A percentile compares a stretch with the other conserved stretches of the same genome.
phyloP scores from a whole-genome alignment of 2,888 invertebrate species.

The Trichogramma dendrolimi region DNA sequence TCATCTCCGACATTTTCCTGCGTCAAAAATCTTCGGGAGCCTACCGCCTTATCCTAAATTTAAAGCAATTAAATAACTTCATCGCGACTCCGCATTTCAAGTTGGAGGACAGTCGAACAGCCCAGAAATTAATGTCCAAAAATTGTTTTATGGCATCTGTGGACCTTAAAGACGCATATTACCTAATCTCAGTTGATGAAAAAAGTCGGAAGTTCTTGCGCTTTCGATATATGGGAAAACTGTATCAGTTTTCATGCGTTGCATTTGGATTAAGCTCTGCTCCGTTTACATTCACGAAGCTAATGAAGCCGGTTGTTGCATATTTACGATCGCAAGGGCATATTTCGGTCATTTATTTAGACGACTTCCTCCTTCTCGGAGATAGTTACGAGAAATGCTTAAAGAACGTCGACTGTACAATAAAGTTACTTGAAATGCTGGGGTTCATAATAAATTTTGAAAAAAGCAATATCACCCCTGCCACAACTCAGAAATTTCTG shows the following conservation, averaged over 20 bases:
- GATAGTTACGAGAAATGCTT: neutral
- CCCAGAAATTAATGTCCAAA: neutral
- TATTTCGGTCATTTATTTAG: neutral
- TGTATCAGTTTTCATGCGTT: neutral
- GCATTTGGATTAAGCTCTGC: neutral
- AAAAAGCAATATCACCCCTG: slow-evolving; percentile 10
- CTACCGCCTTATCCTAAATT: slow-evolving; percentile 11
- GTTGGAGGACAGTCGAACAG: neutral
- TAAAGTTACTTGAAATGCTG: neutral
- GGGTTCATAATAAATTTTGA: neutral
- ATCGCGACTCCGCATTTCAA: neutral
- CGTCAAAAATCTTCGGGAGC: neutral
- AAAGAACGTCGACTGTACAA: neutral
- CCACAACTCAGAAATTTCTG: neutral
- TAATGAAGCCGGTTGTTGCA: slow-evolving; percentile 3
- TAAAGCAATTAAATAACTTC: neutral
- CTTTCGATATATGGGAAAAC: neutral
- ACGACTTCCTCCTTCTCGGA: neutral
- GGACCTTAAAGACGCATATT: neutral
- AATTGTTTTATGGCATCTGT: too few species aligned
- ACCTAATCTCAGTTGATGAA: neutral
- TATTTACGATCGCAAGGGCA: neutral
- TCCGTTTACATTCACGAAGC: neutral
- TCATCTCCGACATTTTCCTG: neutral
- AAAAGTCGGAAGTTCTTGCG: neutral